Conservation (phyloP, 2,113 vertebrate species). For the Tinamus guttatus region DNA sequence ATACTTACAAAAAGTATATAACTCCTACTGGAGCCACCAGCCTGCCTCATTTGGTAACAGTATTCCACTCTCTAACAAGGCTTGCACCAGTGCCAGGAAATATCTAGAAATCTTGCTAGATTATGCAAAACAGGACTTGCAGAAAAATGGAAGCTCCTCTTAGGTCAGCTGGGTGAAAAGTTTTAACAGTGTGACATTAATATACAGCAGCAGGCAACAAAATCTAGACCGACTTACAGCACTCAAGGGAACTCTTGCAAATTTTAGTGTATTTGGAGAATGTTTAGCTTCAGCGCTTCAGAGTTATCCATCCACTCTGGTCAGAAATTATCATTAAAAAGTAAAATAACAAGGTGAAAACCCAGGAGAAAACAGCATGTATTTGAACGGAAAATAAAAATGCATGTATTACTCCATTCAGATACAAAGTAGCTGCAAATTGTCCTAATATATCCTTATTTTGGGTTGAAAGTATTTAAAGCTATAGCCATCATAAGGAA, state of each 20-base stretch:
- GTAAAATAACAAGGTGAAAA: not conserved
- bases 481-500: not conserved
- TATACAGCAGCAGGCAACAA: not conserved
- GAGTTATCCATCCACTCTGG: not conserved
- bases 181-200: not conserved
- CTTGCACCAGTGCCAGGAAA: not conserved
- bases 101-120: not conserved
- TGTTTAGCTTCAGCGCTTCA: not conserved
- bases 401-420: slow-evolving; percentile 15
- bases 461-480: not conserved
- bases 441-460: slow-evolving; percentile 54
- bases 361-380: not conserved
- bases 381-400: slow-evolving; percentile 45
- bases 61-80: not conserved
- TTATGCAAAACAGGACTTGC: not conserved
- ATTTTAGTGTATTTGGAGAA: not conserved
- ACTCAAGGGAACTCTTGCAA: not conserved
- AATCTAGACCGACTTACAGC: not conserved
- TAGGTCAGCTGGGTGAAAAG: not conserved
- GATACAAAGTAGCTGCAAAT: slow-evolving; percentile 42
- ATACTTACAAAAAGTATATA: not conserved
- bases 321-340: not conserved
- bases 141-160: not conserved
- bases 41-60: not conserved
- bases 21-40: not conserved